Evolutionary conservation across 2,888 invertebrate species (phyloP), one percentile per base, ranked within the genome.

Genomic region (Malthinus flaveolus): DNA sequence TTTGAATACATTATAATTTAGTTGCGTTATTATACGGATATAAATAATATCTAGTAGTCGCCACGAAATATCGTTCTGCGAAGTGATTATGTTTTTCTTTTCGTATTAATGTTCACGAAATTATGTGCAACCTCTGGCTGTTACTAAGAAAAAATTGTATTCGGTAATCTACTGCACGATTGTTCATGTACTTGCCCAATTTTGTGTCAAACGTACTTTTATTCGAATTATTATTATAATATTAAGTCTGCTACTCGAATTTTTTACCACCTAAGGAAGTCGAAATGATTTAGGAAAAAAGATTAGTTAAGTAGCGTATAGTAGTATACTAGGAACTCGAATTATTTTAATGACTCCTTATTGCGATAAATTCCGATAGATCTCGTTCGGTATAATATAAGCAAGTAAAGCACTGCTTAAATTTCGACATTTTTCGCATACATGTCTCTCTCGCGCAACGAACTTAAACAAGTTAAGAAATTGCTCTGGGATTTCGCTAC

Each of bases 51-150:
- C 45, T 52, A 46, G 52, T 52, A 52, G 52, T 46, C 45, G 45
- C 52, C 46, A 52, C 52, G 52, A 33, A 46, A 51, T 39, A 51
- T 34, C 10, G 35, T 55, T 55, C 55, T 49, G 33, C 39, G 55
- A 55, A 55, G 39, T 44, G 39, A 55, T 55, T 53, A 53, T 47
- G 53, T 12, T 46, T 46, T 52, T 51, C 32, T 42, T 52, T 23
- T 45, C 10, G 35, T 53, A 39, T 53, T 55, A 55, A 55, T 55
- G 48, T 55, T 47, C 55, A 49, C 48, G 48, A 49, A 55, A 55
- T 55, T 48, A 55, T 49, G 49, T 48, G 55, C 48, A 55, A 55
- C 55, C 55, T 55, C 55, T 55, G 55, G 55, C 55, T 53, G 53
- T 53, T 46, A 46, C 47, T 32, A 31, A 33, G 53, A 53, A 53